Evolutionary conservation across 2,797 vertebrate genomes (phyloP), one percentile per base, ranked within the genome.

Genomic region (Brachyrhaphis roseni): DNA sequence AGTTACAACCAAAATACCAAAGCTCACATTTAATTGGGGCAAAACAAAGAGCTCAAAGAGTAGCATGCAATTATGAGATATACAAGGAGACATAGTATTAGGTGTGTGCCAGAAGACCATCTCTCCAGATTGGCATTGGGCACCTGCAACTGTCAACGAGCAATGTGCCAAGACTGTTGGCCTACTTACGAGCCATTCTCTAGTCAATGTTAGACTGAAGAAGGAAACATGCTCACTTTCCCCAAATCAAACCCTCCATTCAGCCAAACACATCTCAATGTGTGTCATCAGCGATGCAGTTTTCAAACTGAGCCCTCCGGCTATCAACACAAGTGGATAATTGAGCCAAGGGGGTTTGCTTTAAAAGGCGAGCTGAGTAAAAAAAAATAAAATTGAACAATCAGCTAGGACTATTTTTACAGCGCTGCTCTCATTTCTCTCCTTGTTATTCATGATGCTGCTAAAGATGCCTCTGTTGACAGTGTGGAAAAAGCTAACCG

Each of bases 21-120:
- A 86, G 79, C 86, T 86, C 79, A 78, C 82, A 76, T 89, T 92
- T 92, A 89, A 91, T 90, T 91, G 87, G 79, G 83, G 72, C 84
- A 82, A 80, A 92, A 91, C 90, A 89, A 86, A 87, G 76, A 84
- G 83, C 87, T 88, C 74, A 8, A 80, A 43, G 78, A 76, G 86
- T 72, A 91, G 75, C 68, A 4, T 91, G 77, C 90, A 92, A 94
- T 94, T 93, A 93, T 86, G 82, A 91, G 91, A 90, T 92, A 87
- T 79, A 81, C 28, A 47, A 87, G 88, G 91, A 88, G 88, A 88
- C 90, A 82, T 76, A 82, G 86, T 75, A 90, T 86, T 89, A 90
- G 86, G 62, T 31, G 74, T 4, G 81, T 80, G 91, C 89, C 91
- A 91, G 82, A 90, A 82, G 87, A 90, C 86, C 87, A 87, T 87